These are phyloP conservation scores for Ptilodon capucinus DNA, from an alignment of 2,888 invertebrate genomes.

Conservation along the genomic window DNA sequence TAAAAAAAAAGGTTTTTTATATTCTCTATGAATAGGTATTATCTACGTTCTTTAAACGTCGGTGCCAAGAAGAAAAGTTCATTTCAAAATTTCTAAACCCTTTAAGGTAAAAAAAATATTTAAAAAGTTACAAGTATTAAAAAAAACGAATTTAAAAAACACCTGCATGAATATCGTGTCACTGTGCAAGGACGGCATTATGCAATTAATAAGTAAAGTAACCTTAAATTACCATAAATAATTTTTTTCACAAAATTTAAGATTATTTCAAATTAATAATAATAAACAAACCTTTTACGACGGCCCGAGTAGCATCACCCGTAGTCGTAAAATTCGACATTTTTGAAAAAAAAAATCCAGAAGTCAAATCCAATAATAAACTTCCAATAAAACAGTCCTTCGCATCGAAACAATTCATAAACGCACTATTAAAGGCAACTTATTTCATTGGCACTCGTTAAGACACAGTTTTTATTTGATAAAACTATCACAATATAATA, in stretches of 20 bases:
- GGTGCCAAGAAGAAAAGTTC: no score
- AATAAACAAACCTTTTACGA: conserved; percentile 64
- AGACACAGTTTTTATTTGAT: conserved; percentile 52
- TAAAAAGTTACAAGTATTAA: no score
- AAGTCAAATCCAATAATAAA: conserved; percentile 41
- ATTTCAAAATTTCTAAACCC: no score
- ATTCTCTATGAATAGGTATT: no score
- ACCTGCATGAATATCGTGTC: background rate
- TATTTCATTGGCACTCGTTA: conserved; percentile 54
- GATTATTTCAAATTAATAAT: background rate
- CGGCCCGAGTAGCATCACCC: conserved; percentile 57
- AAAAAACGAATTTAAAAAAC: no score
- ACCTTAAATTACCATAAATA: conserved; percentile 8
- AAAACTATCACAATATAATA: conserved; percentile 34
- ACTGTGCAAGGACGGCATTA: conserved; percentile 17
- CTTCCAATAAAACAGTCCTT: conserved; percentile 42
- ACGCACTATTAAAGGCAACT: conserved; percentile 39
- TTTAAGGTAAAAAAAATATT: no score
- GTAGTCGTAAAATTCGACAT: conserved; percentile 66
- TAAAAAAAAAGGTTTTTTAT: no score
- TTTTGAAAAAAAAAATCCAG: conserved; percentile 38
- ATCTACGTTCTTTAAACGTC: no score
- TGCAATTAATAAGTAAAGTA: conserved; percentile 18
- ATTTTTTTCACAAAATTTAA: background rate
- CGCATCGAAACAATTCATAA: conserved; percentile 31